Conservation (phyloP, 2,888 invertebrate species). For the Ernsta delagoae region DNA sequence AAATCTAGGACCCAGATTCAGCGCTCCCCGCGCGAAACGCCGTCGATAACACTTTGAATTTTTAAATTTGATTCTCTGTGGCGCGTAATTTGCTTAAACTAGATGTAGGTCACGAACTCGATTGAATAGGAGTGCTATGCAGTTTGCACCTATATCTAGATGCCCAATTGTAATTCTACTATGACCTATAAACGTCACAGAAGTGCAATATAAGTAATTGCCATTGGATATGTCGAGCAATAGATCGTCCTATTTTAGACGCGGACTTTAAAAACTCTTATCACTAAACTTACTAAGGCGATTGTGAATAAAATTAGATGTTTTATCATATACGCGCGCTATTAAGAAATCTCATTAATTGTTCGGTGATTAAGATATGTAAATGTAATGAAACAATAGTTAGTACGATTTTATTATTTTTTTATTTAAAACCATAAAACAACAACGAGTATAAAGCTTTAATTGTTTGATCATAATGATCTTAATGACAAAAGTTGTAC, state of each 20-base stretch:
- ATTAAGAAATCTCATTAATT: slow-evolving; percentile 6
- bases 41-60: background rate
- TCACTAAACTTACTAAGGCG: background rate
- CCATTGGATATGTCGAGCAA: background rate
- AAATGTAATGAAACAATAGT: slow-evolving; percentile 35
- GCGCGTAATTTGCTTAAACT: background rate
- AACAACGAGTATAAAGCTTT: slow-evolving; percentile 56
- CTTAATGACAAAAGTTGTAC: background rate
- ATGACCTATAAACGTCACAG: slow-evolving; percentile 22
- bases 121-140: slow-evolving; percentile 17
- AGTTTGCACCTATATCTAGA: slow-evolving; percentile 23
- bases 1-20: slow-evolving; percentile 39
- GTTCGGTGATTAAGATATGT: background rate
- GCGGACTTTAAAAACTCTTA: slow-evolving; percentile 10
- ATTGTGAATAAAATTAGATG: slow-evolving; percentile 18
- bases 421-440: slow-evolving; percentile 59
- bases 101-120: slow-evolving; percentile 30
- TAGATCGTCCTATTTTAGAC: background rate
- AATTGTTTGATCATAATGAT: background rate
- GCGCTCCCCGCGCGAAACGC: background rate
- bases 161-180: slow-evolving; percentile 8
- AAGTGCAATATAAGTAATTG: slow-evolving; percentile 13
- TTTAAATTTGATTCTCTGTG: slow-evolving; percentile 2
- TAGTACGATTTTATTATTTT: slow-evolving; percentile 46
- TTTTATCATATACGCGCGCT: slow-evolving; percentile 10